Evolutionary conservation across 2,797 vertebrate genomes (phyloP), one percentile per base, ranked within the genome.

Genomic region (Nyctalus aviator): DNA sequence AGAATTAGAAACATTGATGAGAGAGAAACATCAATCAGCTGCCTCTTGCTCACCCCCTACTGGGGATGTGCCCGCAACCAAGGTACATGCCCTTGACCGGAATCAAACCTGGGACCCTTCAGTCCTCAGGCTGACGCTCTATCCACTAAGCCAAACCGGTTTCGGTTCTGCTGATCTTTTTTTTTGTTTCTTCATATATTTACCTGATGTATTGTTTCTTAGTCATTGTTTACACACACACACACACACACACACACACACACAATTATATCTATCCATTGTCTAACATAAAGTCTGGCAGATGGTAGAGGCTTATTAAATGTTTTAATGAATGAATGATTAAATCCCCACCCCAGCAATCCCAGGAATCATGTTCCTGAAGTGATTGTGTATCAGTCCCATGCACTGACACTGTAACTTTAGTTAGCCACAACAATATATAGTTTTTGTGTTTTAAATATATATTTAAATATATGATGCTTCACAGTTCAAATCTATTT

Each of bases 391-490:
- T 48, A 81, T 69, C 50, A 41, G 4, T 76, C 21, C 15, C 50
- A 69, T 35, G 44, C 55, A n/a, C 10, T 82, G 32, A 57, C 59
- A 32, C 46, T 17, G 37, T 21, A 37, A 55, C 27, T 78, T 50
- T 35, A 59, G 88, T 18, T 68, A 90, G 44, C 30, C 18, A 72
- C 27, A 76, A 69, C 3, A 62, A 44, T 14, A 88, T 35, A 9
- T 62, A 91, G 41, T 84, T 82, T 87, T 18, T 75, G 15, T 83
- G 27, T 41, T 82, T 81, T 81, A 73, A 86, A 41, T 66, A 48
- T 59, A 37, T 41, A 76, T 25, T 79, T 66, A 66, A 32, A 20
- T 82, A 62, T 62, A 87, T 10, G 44, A 72, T 53, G 15, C 57
- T 41, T 76, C 59, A 76, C 0, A 62, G n/a, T 62, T 87, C 17